Evolutionary conservation across 1,140 invertebrate species (phyloP).

Genomic region (Pectinophora gossypiella): DNA sequence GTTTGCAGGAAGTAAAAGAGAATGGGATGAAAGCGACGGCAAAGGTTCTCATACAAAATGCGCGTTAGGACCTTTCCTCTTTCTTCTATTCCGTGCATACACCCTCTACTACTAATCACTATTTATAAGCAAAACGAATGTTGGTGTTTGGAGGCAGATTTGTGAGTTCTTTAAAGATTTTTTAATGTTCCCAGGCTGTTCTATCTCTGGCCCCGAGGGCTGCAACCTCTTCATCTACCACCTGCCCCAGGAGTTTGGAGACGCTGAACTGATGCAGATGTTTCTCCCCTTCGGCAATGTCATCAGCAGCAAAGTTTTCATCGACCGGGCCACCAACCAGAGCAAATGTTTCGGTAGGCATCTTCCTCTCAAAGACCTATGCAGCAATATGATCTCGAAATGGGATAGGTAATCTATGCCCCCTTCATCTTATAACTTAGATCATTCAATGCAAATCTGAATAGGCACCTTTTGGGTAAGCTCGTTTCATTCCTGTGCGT

Average conservation of each 20-base stretch:
- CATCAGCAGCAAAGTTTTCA: slow-evolving; percentile 99
- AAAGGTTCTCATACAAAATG: too few relatives aligned
- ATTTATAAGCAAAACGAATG: slow-evolving; percentile 30
- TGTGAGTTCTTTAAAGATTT: slow-evolving; percentile 79
- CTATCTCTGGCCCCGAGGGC: slow-evolving; percentile 97
- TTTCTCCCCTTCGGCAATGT: slow-evolving; percentile 99
- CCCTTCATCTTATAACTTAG: too few relatives aligned
- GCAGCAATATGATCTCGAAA: too few relatives aligned
- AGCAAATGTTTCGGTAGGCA: slow-evolving; percentile 99
- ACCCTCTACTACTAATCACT: background rate
- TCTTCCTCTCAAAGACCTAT: too few relatives aligned
- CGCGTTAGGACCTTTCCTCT: too few relatives aligned
- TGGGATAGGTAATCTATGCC: too few relatives aligned
- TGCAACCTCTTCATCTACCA: slow-evolving; percentile 99
- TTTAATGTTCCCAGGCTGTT: slow-evolving; percentile 89
- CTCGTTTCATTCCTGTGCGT: too few relatives aligned
- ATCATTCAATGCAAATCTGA: too few relatives aligned
- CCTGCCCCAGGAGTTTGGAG: slow-evolving; percentile 99
- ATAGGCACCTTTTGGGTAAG: too few relatives aligned
- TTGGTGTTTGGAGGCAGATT: slow-evolving; percentile 66
- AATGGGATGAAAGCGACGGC: too few relatives aligned
- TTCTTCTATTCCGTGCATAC: too few relatives aligned
- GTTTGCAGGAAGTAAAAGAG: too few relatives aligned
- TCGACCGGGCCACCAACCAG: slow-evolving; percentile 99
- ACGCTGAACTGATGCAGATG: slow-evolving; percentile 99